These are phyloP conservation scores for Zaprionus nigranus DNA, from an alignment of 1,140 invertebrate genomes.

Conservation along the genomic window DNA sequence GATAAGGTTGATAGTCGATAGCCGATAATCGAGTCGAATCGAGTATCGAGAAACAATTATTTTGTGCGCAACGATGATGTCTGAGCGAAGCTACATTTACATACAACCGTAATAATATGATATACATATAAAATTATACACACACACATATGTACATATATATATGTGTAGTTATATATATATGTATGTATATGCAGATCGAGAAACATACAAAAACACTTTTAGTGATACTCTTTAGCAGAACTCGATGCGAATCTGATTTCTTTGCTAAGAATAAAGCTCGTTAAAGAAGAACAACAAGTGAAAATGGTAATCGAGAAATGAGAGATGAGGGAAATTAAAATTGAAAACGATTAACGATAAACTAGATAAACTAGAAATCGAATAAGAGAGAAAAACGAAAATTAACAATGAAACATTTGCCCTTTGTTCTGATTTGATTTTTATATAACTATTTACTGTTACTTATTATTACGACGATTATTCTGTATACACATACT, in stretches of 20 bases:
- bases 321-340: slow-evolving; percentile 34
- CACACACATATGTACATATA: slow-evolving; percentile 11
- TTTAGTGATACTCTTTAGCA: slow-evolving; percentile 72
- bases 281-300: slow-evolving; percentile 21
- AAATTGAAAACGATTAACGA: slow-evolving; percentile 11
- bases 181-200: slow-evolving; percentile 20
- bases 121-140: slow-evolving; percentile 22
- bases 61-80: slow-evolving; percentile 32
- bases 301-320: slow-evolving; percentile 6
- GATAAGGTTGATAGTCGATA: neutral
- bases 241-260: slow-evolving; percentile 52
- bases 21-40: slow-evolving; percentile 2
- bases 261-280: slow-evolving; percentile 53
- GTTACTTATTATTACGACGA: slow-evolving; percentile 58
- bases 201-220: slow-evolving; percentile 36
- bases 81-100: slow-evolving; percentile 38
- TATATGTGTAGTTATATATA: slow-evolving; percentile 27
- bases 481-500: slow-evolving; percentile 50
- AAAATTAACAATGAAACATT: slow-evolving; percentile 19
- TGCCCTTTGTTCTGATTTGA: slow-evolving; percentile 25
- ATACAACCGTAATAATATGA: slow-evolving; percentile 19
- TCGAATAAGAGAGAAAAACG: slow-evolving; percentile 31
- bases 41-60: slow-evolving; percentile 30
- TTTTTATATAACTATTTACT: slow-evolving; percentile 61
- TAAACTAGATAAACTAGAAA: slow-evolving; percentile 50